Evolutionary conservation across 1,140 invertebrate genomes (phyloP).

Genomic region (Fopius arisanus): DNA sequence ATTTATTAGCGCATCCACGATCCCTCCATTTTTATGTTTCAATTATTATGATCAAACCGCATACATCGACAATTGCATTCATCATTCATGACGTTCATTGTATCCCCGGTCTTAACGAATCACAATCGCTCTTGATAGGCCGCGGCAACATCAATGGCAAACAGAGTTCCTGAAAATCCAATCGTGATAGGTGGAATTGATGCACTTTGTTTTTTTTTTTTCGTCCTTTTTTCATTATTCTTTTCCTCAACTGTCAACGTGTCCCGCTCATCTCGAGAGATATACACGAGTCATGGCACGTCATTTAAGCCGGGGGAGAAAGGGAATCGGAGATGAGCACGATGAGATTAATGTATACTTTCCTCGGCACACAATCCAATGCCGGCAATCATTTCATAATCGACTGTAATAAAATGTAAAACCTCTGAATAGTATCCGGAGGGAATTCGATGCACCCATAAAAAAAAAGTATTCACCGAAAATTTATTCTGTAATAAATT

Average conservation of each 20-base stretch:
- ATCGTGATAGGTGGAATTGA: neutral
- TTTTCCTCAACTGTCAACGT: neutral
- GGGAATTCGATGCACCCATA: neutral
- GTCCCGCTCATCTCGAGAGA: neutral
- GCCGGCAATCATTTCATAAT: neutral
- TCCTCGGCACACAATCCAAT: slow-evolving; percentile 3
- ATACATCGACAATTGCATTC: neutral
- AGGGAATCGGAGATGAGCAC: neutral
- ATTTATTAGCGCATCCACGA: neutral
- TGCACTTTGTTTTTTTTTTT: neutral
- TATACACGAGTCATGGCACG: neutral
- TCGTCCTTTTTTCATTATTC: neutral
- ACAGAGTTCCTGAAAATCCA: neutral
- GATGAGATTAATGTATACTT: neutral
- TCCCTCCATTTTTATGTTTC: neutral
- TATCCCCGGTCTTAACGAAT: neutral
- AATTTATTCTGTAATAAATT: too few species aligned
- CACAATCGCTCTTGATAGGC: neutral
- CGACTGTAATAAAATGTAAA: neutral
- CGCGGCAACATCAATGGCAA: neutral
- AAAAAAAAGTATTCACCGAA: too few species aligned
- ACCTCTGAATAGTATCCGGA: neutral
- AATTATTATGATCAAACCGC: neutral
- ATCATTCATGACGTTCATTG: neutral
- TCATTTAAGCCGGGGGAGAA: neutral